These are phyloP conservation scores for Chamaetylas fuelleborni DNA, from an alignment of 2,113 vertebrate genomes.

Conservation along the genomic window DNA sequence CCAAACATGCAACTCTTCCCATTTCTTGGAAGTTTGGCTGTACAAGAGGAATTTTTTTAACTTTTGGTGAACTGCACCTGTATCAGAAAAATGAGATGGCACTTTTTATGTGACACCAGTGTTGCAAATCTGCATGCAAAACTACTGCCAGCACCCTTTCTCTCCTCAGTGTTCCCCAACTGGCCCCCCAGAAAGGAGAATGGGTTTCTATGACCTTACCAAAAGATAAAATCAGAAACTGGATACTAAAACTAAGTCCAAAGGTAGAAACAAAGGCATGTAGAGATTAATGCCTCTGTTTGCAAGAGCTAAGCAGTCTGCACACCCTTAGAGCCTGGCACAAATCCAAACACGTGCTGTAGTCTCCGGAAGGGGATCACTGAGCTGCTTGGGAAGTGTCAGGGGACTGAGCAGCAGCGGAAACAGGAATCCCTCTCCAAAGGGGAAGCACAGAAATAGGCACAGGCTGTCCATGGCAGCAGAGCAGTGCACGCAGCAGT, in stretches of 20 bases:
- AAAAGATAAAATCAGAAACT: neutral
- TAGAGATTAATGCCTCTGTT: neutral
- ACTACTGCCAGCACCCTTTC: neutral
- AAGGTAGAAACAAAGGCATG: neutral
- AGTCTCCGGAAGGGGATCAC: neutral
- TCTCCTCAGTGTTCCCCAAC: neutral
- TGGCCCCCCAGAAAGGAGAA: neutral
- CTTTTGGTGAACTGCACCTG: neutral
- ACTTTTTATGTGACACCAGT: neutral
- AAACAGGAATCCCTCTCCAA: neutral
- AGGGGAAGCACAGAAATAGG: neutral
- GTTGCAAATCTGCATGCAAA: neutral
- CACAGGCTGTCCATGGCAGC: rapidly evolving
- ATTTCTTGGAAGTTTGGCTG: neutral
- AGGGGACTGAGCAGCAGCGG: neutral
- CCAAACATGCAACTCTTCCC: neutral
- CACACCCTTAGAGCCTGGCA: rapidly evolving
- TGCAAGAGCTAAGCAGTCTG: neutral
- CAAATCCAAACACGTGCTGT: neutral
- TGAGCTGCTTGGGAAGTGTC: neutral
- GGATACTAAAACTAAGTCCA: neutral
- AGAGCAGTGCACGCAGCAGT: rapidly evolving
- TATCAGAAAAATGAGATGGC: neutral
- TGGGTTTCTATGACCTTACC: neutral
- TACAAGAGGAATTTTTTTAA: neutral